Conservation (phyloP, 1,140 invertebrate genomes). For the Diorhabda elongata region DNA sequence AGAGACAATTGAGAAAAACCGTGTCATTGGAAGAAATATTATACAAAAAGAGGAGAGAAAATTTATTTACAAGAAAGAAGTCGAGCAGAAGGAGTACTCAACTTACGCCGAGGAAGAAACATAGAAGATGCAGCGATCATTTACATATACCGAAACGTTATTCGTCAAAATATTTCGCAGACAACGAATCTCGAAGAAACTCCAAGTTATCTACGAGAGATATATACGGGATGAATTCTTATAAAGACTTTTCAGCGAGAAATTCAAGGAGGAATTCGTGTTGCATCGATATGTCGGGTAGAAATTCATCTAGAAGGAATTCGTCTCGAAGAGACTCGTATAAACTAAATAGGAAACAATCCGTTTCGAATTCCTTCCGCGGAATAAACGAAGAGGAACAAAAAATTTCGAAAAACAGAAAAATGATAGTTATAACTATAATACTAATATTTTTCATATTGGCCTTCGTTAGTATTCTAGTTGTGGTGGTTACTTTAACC, state of each 20-base stretch:
- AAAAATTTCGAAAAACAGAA: constrained; percentile 17
- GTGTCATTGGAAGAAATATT: constrained; percentile 21
- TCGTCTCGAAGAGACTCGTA: not conserved
- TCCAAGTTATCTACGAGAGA: not conserved
- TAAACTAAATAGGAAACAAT: not conserved
- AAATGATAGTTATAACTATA: constrained; percentile 22
- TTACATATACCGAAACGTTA: not conserved
- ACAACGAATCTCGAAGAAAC: not conserved
- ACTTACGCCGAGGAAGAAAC: not conserved
- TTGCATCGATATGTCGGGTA: not conserved
- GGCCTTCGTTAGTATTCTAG: constrained; percentile 49
- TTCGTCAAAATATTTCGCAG: not conserved
- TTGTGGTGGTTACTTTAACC: constrained; percentile 67
- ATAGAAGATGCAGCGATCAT: not conserved
- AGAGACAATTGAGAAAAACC: constrained; percentile 10
- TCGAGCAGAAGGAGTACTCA: constrained; percentile 3
- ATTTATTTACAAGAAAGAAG: constrained; percentile 2
- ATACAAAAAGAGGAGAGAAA: constrained; percentile 1
- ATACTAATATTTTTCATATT: constrained; percentile 22
- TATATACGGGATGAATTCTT: not conserved
- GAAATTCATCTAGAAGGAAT: not conserved
- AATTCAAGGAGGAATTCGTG: not conserved
- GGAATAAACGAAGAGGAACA: constrained; percentile 8
- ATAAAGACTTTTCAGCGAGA: not conserved
- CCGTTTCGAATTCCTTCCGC: not conserved